These are phyloP conservation scores for Pyrrhia umbra DNA, from an alignment of 2,888 invertebrate genomes.

Conservation along the genomic window DNA sequence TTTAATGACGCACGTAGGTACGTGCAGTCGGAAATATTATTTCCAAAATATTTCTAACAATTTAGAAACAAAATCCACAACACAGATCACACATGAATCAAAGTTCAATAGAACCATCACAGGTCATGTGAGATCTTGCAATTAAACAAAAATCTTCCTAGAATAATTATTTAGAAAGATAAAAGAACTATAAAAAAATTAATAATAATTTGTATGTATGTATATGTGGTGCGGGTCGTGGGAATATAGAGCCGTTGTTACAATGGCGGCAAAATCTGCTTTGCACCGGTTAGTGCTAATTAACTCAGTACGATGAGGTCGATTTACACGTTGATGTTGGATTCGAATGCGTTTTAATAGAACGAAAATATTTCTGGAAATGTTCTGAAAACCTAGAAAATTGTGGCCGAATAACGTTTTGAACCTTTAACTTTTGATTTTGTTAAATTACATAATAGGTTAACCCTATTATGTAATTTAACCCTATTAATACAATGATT, in stretches of 20 bases:
- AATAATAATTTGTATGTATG: conserved; percentile 55
- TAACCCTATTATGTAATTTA: too few relatives aligned
- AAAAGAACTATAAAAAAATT: conserved; percentile 55
- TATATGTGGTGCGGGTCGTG: conserved; percentile 70
- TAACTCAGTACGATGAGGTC: conserved; percentile 66
- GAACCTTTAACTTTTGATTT: too few relatives aligned
- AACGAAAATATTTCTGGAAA: background rate
- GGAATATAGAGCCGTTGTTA: conserved; percentile 69
- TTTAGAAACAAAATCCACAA: conserved; percentile 9
- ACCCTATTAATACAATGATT: too few relatives aligned
- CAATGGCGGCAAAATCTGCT: conserved; percentile 77
- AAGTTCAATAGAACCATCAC: conserved; percentile 60
- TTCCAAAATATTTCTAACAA: background rate
- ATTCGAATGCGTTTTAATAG: conserved; percentile 43
- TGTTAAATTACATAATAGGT: too few relatives aligned
- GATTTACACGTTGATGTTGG: conserved; percentile 44
- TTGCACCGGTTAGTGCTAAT: conserved; percentile 78
- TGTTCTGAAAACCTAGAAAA: background rate
- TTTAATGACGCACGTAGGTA: too few relatives aligned
- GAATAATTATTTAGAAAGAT: conserved; percentile 57
- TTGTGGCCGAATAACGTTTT: too few relatives aligned
- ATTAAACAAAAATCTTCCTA: conserved; percentile 56
- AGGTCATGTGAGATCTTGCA: conserved; percentile 54
- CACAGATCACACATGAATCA: conserved; percentile 10
- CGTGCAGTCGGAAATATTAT: too few relatives aligned